phyloP scores from a whole-genome alignment of 2,113 vertebrate species.

The Phyllopteryx taeniolatus region DNA sequence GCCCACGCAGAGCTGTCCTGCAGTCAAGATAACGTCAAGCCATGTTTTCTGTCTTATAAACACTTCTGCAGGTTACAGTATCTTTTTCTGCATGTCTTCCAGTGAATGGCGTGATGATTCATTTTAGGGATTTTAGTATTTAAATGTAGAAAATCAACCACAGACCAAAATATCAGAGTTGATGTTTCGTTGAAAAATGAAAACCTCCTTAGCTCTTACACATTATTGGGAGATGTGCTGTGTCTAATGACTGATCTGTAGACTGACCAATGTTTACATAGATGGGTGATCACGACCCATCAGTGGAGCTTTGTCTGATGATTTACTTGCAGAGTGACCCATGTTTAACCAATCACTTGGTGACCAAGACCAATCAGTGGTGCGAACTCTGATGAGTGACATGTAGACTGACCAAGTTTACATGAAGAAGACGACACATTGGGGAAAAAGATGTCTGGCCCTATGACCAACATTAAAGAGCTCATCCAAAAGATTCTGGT shows the following conservation, averaged over 20 bases:
- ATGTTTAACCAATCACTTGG: no score
- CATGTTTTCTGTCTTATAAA: background rate
- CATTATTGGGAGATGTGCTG: background rate
- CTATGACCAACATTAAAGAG: no score
- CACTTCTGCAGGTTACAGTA: background rate
- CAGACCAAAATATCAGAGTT: background rate
- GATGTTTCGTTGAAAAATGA: background rate
- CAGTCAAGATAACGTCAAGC: constrained; percentile 1
- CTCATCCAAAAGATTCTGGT: background rate
- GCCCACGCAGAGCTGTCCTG: background rate
- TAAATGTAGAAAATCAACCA: background rate
- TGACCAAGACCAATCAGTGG: background rate
- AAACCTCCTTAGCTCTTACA: background rate
- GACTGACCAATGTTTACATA: background rate
- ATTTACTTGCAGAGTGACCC: background rate
- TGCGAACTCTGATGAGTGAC: background rate
- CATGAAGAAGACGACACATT: background rate
- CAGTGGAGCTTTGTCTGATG: background rate
- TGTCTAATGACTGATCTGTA: background rate
- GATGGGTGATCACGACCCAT: background rate
- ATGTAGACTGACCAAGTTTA: background rate
- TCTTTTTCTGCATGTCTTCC: background rate
- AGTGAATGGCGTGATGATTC: background rate
- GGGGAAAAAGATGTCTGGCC: no score
- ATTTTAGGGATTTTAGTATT: background rate